Conservation (phyloP, 2,113 vertebrate genomes). For the Sturnira hondurensis region DNA sequence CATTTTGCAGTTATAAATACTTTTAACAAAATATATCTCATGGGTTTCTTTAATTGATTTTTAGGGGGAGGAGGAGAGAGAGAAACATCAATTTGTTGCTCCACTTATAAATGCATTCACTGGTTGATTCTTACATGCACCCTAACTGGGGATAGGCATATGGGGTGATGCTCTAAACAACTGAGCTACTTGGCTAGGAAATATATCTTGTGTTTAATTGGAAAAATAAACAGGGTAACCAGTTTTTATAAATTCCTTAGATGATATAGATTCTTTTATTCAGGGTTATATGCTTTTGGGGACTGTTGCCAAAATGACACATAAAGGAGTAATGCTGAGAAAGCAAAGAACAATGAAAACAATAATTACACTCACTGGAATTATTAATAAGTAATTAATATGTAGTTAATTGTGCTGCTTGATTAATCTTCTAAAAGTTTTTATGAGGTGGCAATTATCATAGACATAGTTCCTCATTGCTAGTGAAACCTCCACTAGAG, state of each 20-base stretch:
- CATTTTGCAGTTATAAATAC: slow-evolving; percentile 31
- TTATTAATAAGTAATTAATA: slow-evolving; percentile 16
- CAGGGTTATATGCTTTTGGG: background rate
- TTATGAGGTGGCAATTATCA: background rate
- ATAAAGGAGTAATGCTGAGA: background rate
- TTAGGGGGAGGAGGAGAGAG: no score
- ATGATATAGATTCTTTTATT: background rate
- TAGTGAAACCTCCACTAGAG: slow-evolving; percentile 29
- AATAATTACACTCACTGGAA: background rate
- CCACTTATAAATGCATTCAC: no score
- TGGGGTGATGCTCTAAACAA: no score
- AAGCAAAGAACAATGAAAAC: slow-evolving; percentile 11
- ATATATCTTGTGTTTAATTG: background rate
- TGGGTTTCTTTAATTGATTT: no score
- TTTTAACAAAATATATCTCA: slow-evolving; percentile 33
- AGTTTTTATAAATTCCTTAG: slow-evolving; percentile 29
- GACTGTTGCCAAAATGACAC: background rate
- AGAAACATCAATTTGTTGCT: no score
- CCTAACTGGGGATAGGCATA: no score
- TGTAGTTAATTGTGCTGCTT: background rate
- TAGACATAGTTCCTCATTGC: background rate
- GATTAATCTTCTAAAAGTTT: slow-evolving; percentile 28
- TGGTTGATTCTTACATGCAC: no score
- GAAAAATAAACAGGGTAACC: slow-evolving; percentile 47
- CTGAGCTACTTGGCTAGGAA: background rate